A percentile compares a stretch with the other conserved stretches of the same genome.
Evolutionary conservation across 2,888 invertebrate genomes (phyloP).

Genomic region (Prenolepis imparis): DNA sequence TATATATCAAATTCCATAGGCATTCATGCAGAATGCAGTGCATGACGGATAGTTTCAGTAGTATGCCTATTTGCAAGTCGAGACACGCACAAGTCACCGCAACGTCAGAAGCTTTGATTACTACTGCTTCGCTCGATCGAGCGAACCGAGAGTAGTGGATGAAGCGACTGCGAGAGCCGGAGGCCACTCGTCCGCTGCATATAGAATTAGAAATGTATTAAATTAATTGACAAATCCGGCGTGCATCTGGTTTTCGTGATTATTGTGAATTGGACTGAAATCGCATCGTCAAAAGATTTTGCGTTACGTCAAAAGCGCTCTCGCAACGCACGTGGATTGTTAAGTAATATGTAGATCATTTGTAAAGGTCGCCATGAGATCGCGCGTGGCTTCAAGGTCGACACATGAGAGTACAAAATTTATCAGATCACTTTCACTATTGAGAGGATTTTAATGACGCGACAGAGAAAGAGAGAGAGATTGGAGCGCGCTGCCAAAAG

Average conservation of each 20-base stretch:
- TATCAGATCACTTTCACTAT: slow-evolving; percentile 77
- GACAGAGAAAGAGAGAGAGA: background rate
- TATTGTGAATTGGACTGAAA: background rate
- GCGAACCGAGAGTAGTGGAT: slow-evolving; percentile 20
- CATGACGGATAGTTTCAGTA: slow-evolving; percentile 45
- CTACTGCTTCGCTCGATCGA: slow-evolving; percentile 36
- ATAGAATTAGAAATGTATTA: background rate
- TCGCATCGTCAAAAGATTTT: background rate
- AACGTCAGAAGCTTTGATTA: slow-evolving; percentile 47
- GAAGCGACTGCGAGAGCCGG: background rate
- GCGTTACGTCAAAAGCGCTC: background rate
- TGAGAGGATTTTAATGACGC: slow-evolving; percentile 63
- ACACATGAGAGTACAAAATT: slow-evolving; percentile 50
- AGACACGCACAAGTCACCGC: slow-evolving; percentile 51
- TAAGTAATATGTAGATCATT: slow-evolving; percentile 38
- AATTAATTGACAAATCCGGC: background rate
- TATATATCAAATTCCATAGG: slow-evolving; percentile 27
- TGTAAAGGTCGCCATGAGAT: slow-evolving; percentile 55
- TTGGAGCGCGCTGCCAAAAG: slow-evolving; percentile 29
- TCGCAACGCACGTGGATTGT: slow-evolving; percentile 42
- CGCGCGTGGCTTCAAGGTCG: slow-evolving; percentile 62
- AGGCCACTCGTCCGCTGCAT: background rate
- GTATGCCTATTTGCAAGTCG: slow-evolving; percentile 53
- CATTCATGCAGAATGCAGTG: slow-evolving; percentile 43
- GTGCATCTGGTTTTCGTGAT: background rate